Evolutionary conservation across 2,113 vertebrate genomes (phyloP).

Genomic region (Oreotragus oreotragus): DNA sequence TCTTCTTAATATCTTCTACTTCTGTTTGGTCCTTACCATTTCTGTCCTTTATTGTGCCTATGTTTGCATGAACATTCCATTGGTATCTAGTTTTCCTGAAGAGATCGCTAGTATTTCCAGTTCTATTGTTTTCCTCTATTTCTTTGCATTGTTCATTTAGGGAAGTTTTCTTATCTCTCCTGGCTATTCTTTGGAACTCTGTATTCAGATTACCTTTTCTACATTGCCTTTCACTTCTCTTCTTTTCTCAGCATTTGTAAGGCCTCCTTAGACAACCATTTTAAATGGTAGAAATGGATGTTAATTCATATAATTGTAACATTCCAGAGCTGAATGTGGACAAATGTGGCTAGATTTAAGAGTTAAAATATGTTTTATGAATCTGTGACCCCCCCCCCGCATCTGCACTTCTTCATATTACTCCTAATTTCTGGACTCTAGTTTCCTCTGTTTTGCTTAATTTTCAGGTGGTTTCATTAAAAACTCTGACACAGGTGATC

Average conservation of each 20-base stretch:
- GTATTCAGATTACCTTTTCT: not conserved
- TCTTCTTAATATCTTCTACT: not conserved
- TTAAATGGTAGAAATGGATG: not conserved
- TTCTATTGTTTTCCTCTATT: not conserved
- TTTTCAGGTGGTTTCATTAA: not conserved
- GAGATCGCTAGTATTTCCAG: not conserved
- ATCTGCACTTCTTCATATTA: rapidly evolving
- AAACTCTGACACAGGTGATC: not conserved
- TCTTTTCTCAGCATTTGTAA: not conserved
- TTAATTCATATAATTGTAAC: not conserved
- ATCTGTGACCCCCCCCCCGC: rapidly evolving
- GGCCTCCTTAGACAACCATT: not conserved
- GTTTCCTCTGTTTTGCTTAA: not conserved
- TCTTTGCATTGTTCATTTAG: not conserved
- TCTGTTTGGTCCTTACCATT: not conserved
- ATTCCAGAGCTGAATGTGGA: not conserved
- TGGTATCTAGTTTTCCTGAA: not conserved
- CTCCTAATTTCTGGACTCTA: not conserved
- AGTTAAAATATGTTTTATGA: not conserved
- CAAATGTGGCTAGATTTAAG: not conserved
- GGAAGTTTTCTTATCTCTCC: not conserved
- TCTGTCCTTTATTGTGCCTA: not conserved
- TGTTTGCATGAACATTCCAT: not conserved
- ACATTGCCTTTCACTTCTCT: not conserved
- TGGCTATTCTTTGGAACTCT: not conserved